Conservation (phyloP, 1,140 invertebrate species). For the Anastrepha obliqua region DNA sequence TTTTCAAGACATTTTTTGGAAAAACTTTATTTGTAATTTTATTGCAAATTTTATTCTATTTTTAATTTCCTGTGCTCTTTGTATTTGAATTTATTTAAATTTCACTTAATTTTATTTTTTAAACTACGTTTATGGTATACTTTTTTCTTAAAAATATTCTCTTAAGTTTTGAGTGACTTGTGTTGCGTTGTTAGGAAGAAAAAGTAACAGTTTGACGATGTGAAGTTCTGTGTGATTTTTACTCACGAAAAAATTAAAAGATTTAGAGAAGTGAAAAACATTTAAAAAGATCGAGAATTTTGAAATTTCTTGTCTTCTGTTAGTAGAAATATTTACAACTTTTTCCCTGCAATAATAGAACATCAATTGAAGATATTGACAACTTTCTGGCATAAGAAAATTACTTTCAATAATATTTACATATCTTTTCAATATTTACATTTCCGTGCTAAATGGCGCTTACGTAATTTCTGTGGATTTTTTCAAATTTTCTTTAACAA, state of each 20-base stretch:
- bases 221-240: neutral
- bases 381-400: neutral
- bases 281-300: neutral
- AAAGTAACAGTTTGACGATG: neutral
- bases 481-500: neutral
- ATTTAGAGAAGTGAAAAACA: neutral
- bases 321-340: neutral
- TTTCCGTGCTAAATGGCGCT: neutral
- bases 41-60: neutral
- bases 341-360: neutral
- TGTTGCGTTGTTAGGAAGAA: neutral
- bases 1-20: no score
- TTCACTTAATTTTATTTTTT: neutral
- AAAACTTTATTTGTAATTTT: no score
- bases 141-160: constrained; percentile 34
- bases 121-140: constrained; percentile 36
- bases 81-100: neutral
- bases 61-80: neutral
- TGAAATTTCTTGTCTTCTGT: neutral
- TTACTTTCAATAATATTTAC: neutral
- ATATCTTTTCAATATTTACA: neutral
- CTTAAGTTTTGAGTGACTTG: neutral
- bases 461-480: no score
- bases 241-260: neutral
- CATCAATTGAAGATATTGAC: neutral